Conservation (phyloP, 2,113 vertebrate species). For the Sterrhoptilus dennistouni region DNA sequence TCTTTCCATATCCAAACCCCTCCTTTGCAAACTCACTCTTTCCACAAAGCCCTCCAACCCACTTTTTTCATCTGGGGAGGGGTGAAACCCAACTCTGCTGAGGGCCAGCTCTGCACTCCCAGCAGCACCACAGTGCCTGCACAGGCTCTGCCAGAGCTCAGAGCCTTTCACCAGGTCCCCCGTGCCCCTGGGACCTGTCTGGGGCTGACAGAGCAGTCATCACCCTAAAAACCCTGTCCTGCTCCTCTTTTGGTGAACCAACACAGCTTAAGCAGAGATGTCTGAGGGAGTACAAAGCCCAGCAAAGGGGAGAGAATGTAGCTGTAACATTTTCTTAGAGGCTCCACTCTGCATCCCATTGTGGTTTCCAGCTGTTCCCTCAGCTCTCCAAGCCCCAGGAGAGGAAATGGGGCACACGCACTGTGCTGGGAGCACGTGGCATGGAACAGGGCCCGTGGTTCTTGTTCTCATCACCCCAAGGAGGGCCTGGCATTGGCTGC, state of each 20-base stretch:
- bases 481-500: background rate
- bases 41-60: constrained; percentile 5
- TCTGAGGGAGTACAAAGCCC: background rate
- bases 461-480: background rate
- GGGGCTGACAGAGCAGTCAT: background rate
- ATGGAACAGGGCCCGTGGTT: fast-evolving
- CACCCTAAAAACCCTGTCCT: background rate
- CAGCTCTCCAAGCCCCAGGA: background rate
- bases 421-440: fast-evolving
- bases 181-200: background rate
- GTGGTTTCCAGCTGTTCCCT: background rate
- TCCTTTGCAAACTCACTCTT: background rate
- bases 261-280: background rate
- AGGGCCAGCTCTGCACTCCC: background rate
- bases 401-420: background rate
- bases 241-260: background rate
- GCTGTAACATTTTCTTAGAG: background rate
- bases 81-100: background rate
- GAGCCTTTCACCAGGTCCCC: background rate
- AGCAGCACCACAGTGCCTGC: background rate
- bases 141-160: background rate
- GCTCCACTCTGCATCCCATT: background rate
- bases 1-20: background rate
- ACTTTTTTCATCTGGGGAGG: background rate
- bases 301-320: background rate